Evolutionary conservation across 2,888 invertebrate genomes (phyloP).

Genomic region (Axea sp.): DNA sequence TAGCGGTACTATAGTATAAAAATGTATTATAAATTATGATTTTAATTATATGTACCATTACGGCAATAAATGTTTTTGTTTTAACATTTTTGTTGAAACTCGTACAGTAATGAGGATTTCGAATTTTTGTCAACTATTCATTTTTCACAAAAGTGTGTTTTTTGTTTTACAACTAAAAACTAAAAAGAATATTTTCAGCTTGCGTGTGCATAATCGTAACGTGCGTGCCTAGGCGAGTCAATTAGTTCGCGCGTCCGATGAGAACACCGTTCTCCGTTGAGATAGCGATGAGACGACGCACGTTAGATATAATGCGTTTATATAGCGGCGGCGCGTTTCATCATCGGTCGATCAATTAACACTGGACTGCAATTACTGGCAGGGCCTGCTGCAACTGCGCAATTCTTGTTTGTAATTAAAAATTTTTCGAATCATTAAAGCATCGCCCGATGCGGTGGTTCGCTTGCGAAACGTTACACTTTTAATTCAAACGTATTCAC

Average conservation of each 20-base stretch:
- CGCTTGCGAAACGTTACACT: constrained; percentile 26
- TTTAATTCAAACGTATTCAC: constrained; percentile 21
- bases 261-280: constrained; percentile 49
- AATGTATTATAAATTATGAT: too few relatives aligned
- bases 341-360: constrained; percentile 68
- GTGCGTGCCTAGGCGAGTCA: constrained; percentile 61
- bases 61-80: too few relatives aligned
- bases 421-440: constrained; percentile 54
- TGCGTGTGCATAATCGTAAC: constrained; percentile 56
- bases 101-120: too few relatives aligned
- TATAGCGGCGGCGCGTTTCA: constrained; percentile 64
- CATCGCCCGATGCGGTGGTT: constrained; percentile 22
- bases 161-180: constrained; percentile 29
- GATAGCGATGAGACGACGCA: constrained; percentile 59
- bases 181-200: constrained; percentile 26
- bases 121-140: too few relatives aligned
- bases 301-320: constrained; percentile 58
- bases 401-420: constrained; percentile 60
- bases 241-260: constrained; percentile 62
- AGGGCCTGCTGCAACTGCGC: constrained; percentile 61
- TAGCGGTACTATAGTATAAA: too few relatives aligned
- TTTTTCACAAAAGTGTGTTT: too few relatives aligned
- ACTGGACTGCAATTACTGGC: constrained; percentile 68
- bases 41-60: too few relatives aligned
- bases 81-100: too few relatives aligned